Evolutionary conservation across 2,113 vertebrate genomes (phyloP), one percentile per base, ranked within the genome.

Genomic region (Nipponia nippon): DNA sequence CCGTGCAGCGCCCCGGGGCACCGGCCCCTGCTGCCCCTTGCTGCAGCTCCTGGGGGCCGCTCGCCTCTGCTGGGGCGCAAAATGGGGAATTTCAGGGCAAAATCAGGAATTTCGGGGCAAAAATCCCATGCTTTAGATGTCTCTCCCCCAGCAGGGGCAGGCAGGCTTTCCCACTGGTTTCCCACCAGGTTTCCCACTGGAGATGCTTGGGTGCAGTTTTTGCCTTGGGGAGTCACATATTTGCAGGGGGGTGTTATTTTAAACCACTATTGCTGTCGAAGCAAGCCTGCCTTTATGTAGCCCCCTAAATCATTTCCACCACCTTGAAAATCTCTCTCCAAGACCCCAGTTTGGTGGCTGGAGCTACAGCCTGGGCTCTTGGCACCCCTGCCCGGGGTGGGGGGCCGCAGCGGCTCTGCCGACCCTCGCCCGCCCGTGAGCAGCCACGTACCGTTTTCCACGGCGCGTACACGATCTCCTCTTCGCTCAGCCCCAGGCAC

Each of bases 231-330:
- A 47, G 18, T 32, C 10, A 6, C 0, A 0, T 40, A 9, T 20
- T 23, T 46, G 40, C 0, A 1, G 10, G 62, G 2, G 5, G 12
- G 22, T 7, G 65, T 36, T 61, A 4, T 10, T 92, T 66, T 44
- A 61, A 75, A 12, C 46, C 18, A 3, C 11, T 0, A 0, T 46
- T 0, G 0, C 55, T 44, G 62, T 3, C 3, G 3, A 61, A 77
- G 40, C 32, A 56, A 27, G 2, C 10, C 27, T 47, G 15, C 5
- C 2, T 18, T 55, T 52, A 3, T 71, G 61, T n/a, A 46, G 55
- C 3, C 23, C 40, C 19, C 8, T 30, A 29, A 66, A 44, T 63
- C 0, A 23, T 16, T 85, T 10, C 88, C 30, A n/a, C 2, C 25
- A 6, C 49, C 11, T 53, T 9, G 2, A 32, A 56, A 42, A 7